phyloP scores from a whole-genome alignment of 2,113 vertebrate species.

The Pseudorhombus dupliciocellatus region DNA sequence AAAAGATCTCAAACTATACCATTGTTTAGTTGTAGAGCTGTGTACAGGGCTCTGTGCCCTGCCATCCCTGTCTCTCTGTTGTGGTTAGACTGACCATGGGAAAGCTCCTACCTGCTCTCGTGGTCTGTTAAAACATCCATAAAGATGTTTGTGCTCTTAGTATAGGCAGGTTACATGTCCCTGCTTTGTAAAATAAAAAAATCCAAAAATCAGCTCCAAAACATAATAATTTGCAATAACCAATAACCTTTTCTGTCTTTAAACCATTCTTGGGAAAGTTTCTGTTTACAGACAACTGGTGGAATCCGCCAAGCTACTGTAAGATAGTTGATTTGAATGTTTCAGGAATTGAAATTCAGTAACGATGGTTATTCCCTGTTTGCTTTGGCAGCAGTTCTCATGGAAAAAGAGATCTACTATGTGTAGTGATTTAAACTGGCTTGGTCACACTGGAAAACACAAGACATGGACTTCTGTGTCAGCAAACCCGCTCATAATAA shows the following conservation, averaged over 20 bases:
- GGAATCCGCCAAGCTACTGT: not conserved
- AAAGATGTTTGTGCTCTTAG: too few relatives aligned
- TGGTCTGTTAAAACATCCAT: too few relatives aligned
- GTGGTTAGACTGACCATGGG: too few relatives aligned
- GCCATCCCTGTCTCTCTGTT: too few relatives aligned
- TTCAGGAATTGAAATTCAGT: not conserved
- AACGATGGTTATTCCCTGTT: not conserved
- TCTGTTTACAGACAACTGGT: not conserved
- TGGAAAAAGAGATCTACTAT: slow-evolving; percentile 27
- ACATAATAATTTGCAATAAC: not conserved
- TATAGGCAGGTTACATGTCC: too few relatives aligned
- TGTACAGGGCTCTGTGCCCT: too few relatives aligned
- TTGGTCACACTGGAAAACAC: slow-evolving; percentile 16
- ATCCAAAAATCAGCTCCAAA: too few relatives aligned
- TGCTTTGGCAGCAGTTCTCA: slow-evolving; percentile 7
- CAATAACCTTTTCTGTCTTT: not conserved
- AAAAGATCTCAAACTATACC: too few relatives aligned
- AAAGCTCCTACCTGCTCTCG: too few relatives aligned
- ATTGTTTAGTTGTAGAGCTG: too few relatives aligned
- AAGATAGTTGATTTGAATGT: not conserved
- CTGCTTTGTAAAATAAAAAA: too few relatives aligned
- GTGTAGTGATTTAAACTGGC: slow-evolving; percentile 13
- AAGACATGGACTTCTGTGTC: slow-evolving; percentile 3
- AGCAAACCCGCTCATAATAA: slow-evolving; percentile 22
- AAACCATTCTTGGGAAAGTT: not conserved